Base-by-base conservation (phyloP, 2,888 invertebrate species). In the Taphrorychus bicolor region DNA sequence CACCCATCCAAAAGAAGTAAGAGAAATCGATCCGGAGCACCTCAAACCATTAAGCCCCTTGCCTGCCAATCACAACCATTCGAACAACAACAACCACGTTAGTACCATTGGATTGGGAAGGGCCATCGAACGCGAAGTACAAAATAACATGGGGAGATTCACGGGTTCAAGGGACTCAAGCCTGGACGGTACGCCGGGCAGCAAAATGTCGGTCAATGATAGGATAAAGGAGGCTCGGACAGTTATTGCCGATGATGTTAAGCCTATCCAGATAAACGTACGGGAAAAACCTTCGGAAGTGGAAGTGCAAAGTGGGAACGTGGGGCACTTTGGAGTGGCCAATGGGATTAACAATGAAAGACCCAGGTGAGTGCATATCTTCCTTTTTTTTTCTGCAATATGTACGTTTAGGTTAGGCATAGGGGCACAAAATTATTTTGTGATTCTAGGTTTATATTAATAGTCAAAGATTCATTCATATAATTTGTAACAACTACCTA, bases 301-400 rank as follows among this genome's bases (percentile, higher is more conserved):
- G 48, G 82, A 83, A 19, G 82, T 83, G 58, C 81, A 83, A 72
- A 82, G 82, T 74, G 83, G 82, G 2, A 83, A 83, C 66, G 76
- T 82, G 14, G 74, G 81, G 48, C 70, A 79, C 11, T 73, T 75
- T 51, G 76, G 76, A 59, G 75, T 79, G 18, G 73, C 78, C 9
- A 82, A 82, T 75, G 82, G 82, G 48, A 69, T 79, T 3, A 51
- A 51, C 18, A 51, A 51, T 22, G 76, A 77, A 66, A 74, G 79
- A 70, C 81, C 82, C 7, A 78, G 81, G 83, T 83, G 74, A 82
- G 82, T 32, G 21, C 32, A 11, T 32, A 18, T 41, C 22, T 17
- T 63, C 49, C 52, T 66, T 45, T 48, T 59, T 63, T 41, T 5
- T 42, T 49, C 9, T 32, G 11, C 23, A 7, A 2, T 45, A n/a